A percentile compares a stretch with the other conserved stretches of the same genome.
phyloP scores from a whole-genome alignment of 2,888 invertebrate genomes.

The Rapana venosa region DNA sequence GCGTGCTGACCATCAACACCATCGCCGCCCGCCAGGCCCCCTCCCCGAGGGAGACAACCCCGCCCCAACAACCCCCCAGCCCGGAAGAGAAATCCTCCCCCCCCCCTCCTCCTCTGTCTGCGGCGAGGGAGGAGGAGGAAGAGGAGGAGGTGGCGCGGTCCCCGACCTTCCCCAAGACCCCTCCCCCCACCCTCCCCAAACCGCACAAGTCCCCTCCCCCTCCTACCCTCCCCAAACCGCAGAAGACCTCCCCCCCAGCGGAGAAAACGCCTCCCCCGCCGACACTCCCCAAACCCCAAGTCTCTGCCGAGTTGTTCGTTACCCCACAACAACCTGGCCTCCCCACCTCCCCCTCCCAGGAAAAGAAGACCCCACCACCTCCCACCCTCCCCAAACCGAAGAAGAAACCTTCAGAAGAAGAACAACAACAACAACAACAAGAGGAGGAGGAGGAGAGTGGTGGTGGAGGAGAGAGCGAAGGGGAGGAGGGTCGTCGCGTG shows the following conservation, averaged over 20 bases:
- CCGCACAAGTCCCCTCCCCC: slow-evolving; percentile 49
- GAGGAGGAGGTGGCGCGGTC: background rate
- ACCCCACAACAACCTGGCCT: too few species aligned
- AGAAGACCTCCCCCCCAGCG: background rate
- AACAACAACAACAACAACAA: background rate
- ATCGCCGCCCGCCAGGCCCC: slow-evolving; percentile 57
- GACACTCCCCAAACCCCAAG: background rate
- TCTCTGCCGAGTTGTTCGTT: background rate
- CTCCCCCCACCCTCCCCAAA: slow-evolving; percentile 59
- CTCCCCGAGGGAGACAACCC: slow-evolving; percentile 38
- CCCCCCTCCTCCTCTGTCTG: background rate
- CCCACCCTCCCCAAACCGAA: slow-evolving; percentile 42
- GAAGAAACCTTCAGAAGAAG: background rate
- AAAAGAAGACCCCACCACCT: slow-evolving; percentile 47
- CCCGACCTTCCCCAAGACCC: background rate
- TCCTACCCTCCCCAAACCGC: background rate
- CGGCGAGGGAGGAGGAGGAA: background rate
- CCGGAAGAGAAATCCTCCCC: slow-evolving; percentile 46
- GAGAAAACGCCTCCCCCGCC: background rate
- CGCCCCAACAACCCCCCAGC: slow-evolving; percentile 52
- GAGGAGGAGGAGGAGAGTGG: background rate
- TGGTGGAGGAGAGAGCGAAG: background rate
- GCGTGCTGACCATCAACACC: slow-evolving; percentile 57
- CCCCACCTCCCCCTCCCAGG: slow-evolving; percentile 25
- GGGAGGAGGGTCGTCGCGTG: slow-evolving; percentile 36